phyloP scores from a whole-genome alignment of 2,113 vertebrate genomes.

The Dasyornis broadbenti region DNA sequence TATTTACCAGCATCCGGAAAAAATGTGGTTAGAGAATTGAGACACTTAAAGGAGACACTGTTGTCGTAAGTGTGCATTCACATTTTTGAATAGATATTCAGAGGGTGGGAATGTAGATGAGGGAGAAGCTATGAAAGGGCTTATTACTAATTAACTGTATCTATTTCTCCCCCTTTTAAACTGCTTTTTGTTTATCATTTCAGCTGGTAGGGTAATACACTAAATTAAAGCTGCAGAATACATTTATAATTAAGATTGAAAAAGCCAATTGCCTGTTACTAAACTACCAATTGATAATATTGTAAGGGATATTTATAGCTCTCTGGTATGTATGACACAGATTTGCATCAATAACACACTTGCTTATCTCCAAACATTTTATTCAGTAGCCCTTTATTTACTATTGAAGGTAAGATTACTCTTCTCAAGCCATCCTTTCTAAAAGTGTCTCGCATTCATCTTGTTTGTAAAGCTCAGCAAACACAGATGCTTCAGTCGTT shows the following conservation, averaged over 20 bases:
- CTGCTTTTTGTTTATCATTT: constrained; percentile 60
- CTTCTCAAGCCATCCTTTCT: background rate
- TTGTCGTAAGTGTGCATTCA: constrained; percentile 40
- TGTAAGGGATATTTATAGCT: constrained; percentile 65
- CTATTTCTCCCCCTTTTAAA: constrained; percentile 39
- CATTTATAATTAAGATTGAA: constrained; percentile 74
- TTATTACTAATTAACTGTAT: constrained; percentile 52
- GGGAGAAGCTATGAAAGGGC: constrained; percentile 43
- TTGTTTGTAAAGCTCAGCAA: constrained; percentile 29
- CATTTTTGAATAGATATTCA: constrained; percentile 50
- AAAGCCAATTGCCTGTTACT: constrained; percentile 68
- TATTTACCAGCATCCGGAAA: constrained; percentile 37
- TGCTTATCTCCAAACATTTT: constrained; percentile 53
- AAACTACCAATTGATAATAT: constrained; percentile 69
- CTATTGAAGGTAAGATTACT: constrained; percentile 35
- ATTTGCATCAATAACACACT: constrained; percentile 69
- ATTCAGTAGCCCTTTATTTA: constrained; percentile 9
- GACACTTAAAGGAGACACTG: constrained; percentile 48
- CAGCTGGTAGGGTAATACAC: constrained; percentile 50
- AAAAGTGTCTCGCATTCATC: background rate
- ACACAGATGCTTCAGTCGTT: background rate
- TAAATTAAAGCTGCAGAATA: constrained; percentile 67
- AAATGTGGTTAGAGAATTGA: constrained; percentile 52
- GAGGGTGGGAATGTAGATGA: constrained; percentile 35
- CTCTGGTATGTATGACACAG: constrained; percentile 54